phyloP scores from a whole-genome alignment of 1,140 invertebrate species.

The Campodea augens region DNA sequence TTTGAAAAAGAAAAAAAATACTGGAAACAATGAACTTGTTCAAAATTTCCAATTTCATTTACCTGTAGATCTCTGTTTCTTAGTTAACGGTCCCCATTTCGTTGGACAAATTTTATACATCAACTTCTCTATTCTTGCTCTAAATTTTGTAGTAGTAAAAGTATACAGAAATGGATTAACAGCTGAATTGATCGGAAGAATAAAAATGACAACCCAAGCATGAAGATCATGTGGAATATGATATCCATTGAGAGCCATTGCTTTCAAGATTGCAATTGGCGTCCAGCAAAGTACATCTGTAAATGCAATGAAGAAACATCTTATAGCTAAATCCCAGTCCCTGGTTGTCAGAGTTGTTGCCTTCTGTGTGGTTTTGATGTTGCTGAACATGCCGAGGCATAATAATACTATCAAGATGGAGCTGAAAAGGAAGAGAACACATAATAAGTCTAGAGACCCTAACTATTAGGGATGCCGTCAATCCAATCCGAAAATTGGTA shows the following conservation, averaged over 20 bases:
- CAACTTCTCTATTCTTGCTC: slow-evolving; percentile 1
- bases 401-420: slow-evolving; percentile 41
- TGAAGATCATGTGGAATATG: slow-evolving; percentile 39
- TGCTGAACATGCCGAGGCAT: slow-evolving; percentile 38
- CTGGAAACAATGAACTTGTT: too few species aligned
- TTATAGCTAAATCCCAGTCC: slow-evolving; percentile 44
- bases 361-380: slow-evolving; percentile 37
- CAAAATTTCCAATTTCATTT: too few species aligned
- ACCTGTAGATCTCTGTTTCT: too few species aligned
- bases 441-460: not conserved
- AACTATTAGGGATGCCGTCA: too few species aligned
- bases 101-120: not conserved
- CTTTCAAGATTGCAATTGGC: slow-evolving; percentile 48
- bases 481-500: too few species aligned
- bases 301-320: slow-evolving; percentile 55
- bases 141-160: slow-evolving; percentile 46
- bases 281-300: slow-evolving; percentile 55
- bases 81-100: too few species aligned
- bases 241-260: slow-evolving; percentile 34
- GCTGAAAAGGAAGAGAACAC: slow-evolving; percentile 19
- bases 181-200: slow-evolving; percentile 56
- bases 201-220: slow-evolving; percentile 54
- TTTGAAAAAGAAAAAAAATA: too few species aligned
- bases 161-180: slow-evolving; percentile 62
- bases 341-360: slow-evolving; percentile 34